Evolutionary conservation across 1,140 invertebrate species (phyloP).

Genomic region (Periplaneta americana): DNA sequence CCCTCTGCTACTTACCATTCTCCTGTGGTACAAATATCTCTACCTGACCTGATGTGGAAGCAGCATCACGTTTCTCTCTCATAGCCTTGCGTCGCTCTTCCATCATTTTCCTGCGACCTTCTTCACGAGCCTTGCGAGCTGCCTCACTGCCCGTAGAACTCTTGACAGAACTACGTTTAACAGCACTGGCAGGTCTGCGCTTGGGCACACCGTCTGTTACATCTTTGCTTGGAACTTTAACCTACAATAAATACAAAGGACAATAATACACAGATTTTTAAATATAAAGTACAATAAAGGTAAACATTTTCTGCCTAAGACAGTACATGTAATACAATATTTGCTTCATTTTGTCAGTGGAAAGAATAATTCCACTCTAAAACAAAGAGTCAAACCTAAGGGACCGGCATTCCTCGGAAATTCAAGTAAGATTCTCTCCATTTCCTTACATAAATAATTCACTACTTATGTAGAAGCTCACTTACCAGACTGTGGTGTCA

Average conservation of each 20-base stretch:
- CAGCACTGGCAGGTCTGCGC: constrained; percentile 1
- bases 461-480: no score
- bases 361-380: no score
- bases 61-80: constrained; percentile 40
- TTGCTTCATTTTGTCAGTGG: no score
- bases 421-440: no score
- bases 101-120: constrained; percentile 70
- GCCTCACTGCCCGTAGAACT: constrained; percentile 32
- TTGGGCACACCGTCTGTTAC: background rate
- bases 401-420: no score
- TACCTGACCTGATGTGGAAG: constrained; percentile 36
- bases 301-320: no score
- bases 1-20: constrained; percentile 6
- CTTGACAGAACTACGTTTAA: constrained; percentile 27
- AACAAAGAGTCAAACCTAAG: no score
- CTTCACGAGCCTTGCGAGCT: constrained; percentile 61
- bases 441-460: no score
- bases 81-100: constrained; percentile 68
- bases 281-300: no score
- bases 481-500: no score
- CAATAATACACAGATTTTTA: background rate
- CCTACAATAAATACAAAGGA: background rate
- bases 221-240: background rate
- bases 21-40: constrained; percentile 50
- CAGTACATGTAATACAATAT: no score